Evolutionary conservation across 2,888 invertebrate genomes (phyloP).

Genomic region (Yponomeuta cagnagella): DNA sequence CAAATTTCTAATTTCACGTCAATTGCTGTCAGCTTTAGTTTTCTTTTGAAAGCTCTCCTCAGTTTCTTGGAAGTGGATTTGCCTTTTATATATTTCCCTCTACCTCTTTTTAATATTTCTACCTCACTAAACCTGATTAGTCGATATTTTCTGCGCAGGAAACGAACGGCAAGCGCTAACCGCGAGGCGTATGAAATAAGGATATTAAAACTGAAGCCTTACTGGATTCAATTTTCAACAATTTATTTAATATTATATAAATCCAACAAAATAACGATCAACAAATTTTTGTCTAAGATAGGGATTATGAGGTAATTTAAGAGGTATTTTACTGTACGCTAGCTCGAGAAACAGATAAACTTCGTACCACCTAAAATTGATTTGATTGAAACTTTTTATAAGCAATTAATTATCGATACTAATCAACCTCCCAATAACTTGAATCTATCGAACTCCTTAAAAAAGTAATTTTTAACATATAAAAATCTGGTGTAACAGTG

Average conservation of each 20-base stretch:
- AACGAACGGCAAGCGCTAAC: background rate
- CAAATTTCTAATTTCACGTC: no score
- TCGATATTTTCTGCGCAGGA: background rate
- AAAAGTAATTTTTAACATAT: no score
- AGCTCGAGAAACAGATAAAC: no score
- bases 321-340: no score
- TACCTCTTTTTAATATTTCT: background rate
- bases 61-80: background rate
- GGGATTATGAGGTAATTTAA: no score
- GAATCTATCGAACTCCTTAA: background rate
- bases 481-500: no score
- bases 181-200: background rate
- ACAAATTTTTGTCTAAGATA: no score
- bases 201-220: background rate
- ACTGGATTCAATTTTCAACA: background rate
- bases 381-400: no score
- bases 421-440: no score
- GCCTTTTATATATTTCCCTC: background rate
- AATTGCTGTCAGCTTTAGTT: background rate
- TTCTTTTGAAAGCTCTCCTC: background rate
- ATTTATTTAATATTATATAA: background rate
- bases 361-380: no score
- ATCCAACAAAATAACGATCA: no score
- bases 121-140: background rate
- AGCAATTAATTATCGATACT: no score